Percentiles rank a stretch among this genome's conserved stretches.
Conservation (phyloP, 1,140 invertebrate species). For the Adoxophyes honmai region DNA sequence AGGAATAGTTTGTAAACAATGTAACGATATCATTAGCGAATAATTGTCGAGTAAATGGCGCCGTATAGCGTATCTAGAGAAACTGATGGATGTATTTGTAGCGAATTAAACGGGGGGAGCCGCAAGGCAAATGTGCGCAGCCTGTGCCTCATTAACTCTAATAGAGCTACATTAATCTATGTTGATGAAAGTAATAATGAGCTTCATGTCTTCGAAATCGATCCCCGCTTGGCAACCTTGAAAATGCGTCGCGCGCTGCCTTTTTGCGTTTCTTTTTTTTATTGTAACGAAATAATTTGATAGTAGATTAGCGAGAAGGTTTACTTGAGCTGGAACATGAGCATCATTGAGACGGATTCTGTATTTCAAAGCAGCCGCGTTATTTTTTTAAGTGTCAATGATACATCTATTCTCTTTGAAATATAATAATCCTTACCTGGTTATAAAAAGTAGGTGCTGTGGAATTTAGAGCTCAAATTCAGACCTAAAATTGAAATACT, state of each 20-base stretch:
- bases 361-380: too few relatives aligned
- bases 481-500: too few relatives aligned
- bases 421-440: too few relatives aligned
- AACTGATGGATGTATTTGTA: slow-evolving; percentile 17
- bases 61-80: neutral
- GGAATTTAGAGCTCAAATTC: too few relatives aligned
- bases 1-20: slow-evolving; percentile 10
- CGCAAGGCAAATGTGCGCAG: slow-evolving; percentile 36
- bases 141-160: slow-evolving; percentile 43
- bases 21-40: slow-evolving; percentile 23
- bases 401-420: too few relatives aligned
- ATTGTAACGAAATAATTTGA: too few relatives aligned
- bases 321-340: too few relatives aligned
- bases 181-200: slow-evolving; percentile 41
- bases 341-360: too few relatives aligned
- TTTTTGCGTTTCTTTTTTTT: too few relatives aligned
- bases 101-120: slow-evolving; percentile 25
- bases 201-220: slow-evolving; percentile 26
- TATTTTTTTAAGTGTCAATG: too few relatives aligned
- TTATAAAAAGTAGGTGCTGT: too few relatives aligned
- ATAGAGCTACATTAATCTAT: slow-evolving; percentile 45
- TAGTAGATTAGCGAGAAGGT: too few relatives aligned
- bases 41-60: slow-evolving; percentile 7
- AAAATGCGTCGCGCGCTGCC: neutral
- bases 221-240: slow-evolving; percentile 6